Percentiles rank a stretch among this genome's conserved stretches.
These are phyloP conservation scores for Acanthosepion pharaonis DNA, from an alignment of 2,888 invertebrate species.

Conservation along the genomic window DNA sequence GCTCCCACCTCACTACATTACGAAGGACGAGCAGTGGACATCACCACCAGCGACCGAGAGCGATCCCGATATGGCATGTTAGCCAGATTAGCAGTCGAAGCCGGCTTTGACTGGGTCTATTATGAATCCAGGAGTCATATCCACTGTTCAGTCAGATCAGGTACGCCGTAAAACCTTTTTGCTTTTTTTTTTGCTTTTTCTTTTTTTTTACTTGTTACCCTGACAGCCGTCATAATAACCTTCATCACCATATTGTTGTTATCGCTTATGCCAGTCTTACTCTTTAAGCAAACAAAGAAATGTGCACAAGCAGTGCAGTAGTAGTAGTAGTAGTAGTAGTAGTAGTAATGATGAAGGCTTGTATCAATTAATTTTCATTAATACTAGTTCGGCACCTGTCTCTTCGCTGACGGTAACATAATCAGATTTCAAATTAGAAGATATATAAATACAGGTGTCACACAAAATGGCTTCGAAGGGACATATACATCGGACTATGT, in stretches of 20 bases:
- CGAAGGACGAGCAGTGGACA: constrained; percentile 96
- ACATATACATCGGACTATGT: no score
- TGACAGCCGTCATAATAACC: not conserved
- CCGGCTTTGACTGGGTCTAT: constrained; percentile 99
- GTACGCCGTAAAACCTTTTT: constrained; percentile 77
- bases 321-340: no score
- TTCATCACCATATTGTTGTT: not conserved
- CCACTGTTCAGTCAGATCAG: constrained; percentile 97
- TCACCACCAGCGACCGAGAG: constrained; percentile 94
- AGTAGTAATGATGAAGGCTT: no score
- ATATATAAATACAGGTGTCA: no score
- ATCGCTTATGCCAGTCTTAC: not conserved
- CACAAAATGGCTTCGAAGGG: no score
- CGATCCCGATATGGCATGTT: constrained; percentile 95
- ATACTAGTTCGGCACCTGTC: no score
- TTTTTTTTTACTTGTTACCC: not conserved
- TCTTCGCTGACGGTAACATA: no score
- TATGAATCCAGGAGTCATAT: constrained; percentile 95
- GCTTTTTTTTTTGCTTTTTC: not conserved
- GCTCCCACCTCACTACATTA: constrained; percentile 89
- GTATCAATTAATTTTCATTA: no score
- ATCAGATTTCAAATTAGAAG: no score
- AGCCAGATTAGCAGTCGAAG: constrained; percentile 94
- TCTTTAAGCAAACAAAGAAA: no score
- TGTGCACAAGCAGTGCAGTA: no score